These are phyloP conservation scores for Mechanitis messenoides DNA, from an alignment of 2,888 invertebrate genomes.

Conservation along the genomic window DNA sequence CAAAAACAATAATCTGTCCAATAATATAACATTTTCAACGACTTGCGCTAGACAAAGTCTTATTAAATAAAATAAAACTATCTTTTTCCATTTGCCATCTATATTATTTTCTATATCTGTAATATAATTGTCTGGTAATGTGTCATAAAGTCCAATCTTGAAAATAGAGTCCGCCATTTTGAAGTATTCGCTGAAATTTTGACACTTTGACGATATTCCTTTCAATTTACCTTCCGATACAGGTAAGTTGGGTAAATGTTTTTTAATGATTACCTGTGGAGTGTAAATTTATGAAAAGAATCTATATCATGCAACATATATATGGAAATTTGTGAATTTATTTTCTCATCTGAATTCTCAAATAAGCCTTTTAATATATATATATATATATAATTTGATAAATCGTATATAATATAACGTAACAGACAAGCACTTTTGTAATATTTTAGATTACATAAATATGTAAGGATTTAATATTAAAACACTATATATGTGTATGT, in stretches of 20 bases:
- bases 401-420: no score
- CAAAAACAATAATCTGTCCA: slow-evolving; percentile 88
- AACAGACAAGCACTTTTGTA: no score
- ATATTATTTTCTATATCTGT: slow-evolving; percentile 39
- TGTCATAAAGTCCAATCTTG: slow-evolving; percentile 67
- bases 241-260: slow-evolving; percentile 43
- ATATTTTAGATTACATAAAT: no score
- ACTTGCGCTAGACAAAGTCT: slow-evolving; percentile 86
- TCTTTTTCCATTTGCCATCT: slow-evolving; percentile 69
- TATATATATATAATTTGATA: no score
- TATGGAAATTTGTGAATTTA: no score
- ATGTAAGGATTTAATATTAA: no score
- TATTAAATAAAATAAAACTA: slow-evolving; percentile 86
- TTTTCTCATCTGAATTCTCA: no score
- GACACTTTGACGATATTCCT: slow-evolving; percentile 77
- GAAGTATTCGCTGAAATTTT: slow-evolving; percentile 82
- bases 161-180: slow-evolving; percentile 80
- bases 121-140: slow-evolving; percentile 46
- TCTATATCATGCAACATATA: no score
- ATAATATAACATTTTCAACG: slow-evolving; percentile 86
- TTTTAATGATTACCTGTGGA: slow-evolving; percentile 60
- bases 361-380: no score
- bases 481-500: no score
- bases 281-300: slow-evolving; percentile 2
- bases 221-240: slow-evolving; percentile 76